Base-by-base conservation (phyloP, 2,113 vertebrate species). In the Helogale parvula region DNA sequence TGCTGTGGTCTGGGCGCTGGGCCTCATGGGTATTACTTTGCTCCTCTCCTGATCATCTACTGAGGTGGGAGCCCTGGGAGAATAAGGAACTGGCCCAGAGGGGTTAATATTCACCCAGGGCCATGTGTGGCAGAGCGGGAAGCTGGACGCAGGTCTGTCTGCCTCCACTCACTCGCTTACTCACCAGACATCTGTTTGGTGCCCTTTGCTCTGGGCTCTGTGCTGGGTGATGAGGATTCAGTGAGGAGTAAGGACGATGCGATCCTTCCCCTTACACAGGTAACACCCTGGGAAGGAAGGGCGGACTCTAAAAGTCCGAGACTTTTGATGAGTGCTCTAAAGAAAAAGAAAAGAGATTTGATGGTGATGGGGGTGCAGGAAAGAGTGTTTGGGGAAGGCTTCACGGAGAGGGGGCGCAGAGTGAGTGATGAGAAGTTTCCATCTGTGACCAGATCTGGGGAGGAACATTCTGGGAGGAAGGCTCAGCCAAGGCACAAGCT, bases 121-220 rank as follows among this genome's bases (percentile, higher is more conserved):
- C 29, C n/a, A 0, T 1, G 2, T 7, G 63, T 10, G 15, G 72
- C 45, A 41, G 74, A 60, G 29, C 14, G 14, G 33, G 77, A 45
- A 12, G 35, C 41, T 23, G 74, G 79, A 88, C 15, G 21, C 11
- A 8, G 63, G n/a, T 63, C 6, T 8, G 6, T 21, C 3, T 21
- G 52, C 11, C 27, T 57, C 12, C 21, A 60, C 6, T 60, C 21
- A 60, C 2, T 60, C 54, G 19, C 52, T 77, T 68, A 6, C 71
- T 35, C 2, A 15, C 23, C 31, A 27, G 45, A 29, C 50, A 3
- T 4, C 3, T 7, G 0, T 11, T 4, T 0, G 4, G 9, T 29
- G 41, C n/a, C 19, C 47, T 77, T 33, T 25, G n/a, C 27, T 38
- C 54, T 10, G 57, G 57, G 25, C 66, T 4, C 29, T n/a, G 11